phyloP scores from a whole-genome alignment of 2,797 vertebrate genomes.

The Propithecus deckenii region DNA sequence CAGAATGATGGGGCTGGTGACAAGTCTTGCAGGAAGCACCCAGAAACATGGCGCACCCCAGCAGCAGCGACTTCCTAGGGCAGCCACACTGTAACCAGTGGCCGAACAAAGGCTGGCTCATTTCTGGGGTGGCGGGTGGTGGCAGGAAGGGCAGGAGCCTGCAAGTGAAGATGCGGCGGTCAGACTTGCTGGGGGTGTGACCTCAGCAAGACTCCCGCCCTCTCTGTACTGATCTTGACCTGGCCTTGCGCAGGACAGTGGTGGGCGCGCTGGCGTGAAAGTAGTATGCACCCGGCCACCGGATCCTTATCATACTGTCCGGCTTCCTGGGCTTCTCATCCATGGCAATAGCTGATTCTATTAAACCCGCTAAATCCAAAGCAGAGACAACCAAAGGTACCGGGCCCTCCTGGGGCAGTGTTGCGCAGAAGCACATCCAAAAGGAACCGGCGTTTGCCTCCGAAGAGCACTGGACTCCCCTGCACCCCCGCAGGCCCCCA shows the following conservation, averaged over 20 bases:
- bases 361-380: too few relatives aligned
- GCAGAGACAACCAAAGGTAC: not conserved
- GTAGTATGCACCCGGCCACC: not conserved
- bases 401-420: not conserved
- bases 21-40: not conserved
- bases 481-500: not conserved
- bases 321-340: not conserved
- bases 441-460: not conserved
- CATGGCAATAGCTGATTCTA: not conserved
- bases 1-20: not conserved
- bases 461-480: not conserved
- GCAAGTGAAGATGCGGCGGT: not conserved
- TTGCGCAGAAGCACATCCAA: not conserved
- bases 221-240: not conserved
- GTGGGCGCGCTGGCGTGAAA: not conserved
- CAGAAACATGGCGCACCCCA: not conserved
- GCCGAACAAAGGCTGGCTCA: not conserved
- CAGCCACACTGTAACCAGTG: not conserved
- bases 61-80: not conserved
- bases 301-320: not conserved
- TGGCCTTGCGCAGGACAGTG: not conserved
- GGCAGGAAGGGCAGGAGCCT: not conserved
- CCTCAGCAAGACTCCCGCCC: not conserved
- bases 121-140: not conserved
- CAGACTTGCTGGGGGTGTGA: not conserved